These are phyloP conservation scores for Lathamus discolor DNA, from an alignment of 2,113 vertebrate genomes.

Conservation along the genomic window DNA sequence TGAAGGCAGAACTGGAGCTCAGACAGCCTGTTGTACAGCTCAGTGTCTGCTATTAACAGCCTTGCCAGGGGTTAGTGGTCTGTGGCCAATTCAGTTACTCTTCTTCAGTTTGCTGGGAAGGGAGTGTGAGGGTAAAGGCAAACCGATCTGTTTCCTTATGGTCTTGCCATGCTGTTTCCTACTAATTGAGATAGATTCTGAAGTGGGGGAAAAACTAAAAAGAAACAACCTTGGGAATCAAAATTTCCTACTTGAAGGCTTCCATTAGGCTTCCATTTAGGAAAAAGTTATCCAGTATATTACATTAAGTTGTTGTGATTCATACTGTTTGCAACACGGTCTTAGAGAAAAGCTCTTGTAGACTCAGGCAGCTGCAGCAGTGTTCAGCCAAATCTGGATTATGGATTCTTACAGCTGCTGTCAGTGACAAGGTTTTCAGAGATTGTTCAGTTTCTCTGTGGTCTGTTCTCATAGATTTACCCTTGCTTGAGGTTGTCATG, in stretches of 20 bases:
- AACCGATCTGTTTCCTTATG: neutral
- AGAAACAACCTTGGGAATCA: neutral
- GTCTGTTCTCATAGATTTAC: neutral
- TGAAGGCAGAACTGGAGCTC: neutral
- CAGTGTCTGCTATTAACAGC: neutral
- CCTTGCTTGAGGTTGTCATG: neutral
- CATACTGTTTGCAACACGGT: neutral
- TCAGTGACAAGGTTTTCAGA: neutral
- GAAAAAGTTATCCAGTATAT: neutral
- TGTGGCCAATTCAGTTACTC: neutral
- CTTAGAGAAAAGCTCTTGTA: neutral
- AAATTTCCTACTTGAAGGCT: neutral
- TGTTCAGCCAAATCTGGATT: neutral
- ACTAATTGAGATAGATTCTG: neutral
- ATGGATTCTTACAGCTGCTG: neutral
- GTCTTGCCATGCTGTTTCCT: neutral
- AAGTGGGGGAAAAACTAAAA: neutral
- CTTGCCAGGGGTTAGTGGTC: neutral
- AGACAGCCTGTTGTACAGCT: neutral
- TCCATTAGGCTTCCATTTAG: neutral
- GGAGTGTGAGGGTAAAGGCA: neutral
- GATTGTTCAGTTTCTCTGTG: neutral
- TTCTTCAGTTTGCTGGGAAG: neutral
- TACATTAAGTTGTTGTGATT: slow-evolving; percentile 23
- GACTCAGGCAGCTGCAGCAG: neutral